Evolutionary conservation across 2,113 vertebrate species (phyloP), one percentile per base, ranked within the genome.

Genomic region (Apteryx owenii): DNA sequence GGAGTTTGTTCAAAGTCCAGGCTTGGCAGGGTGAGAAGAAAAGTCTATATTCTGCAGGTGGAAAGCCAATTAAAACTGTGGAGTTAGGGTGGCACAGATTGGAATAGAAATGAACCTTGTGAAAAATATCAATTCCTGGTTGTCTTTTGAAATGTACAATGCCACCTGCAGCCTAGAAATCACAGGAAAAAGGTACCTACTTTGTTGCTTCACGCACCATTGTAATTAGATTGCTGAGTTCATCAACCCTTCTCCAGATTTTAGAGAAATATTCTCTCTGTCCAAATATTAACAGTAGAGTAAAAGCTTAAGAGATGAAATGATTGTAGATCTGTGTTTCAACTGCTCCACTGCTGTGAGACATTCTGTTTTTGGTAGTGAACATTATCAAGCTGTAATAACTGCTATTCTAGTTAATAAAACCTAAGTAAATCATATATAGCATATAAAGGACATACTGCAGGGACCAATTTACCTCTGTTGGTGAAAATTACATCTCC

Each of bases 401-500:
- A 91, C 36, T 78, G 68, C 65, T 91, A 91, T 83, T 88, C 64
- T 80, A 68, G 68, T 66, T 91, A 89, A 85, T 83, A 95, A 94
- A 95, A 85, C 21, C 26, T 33, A 80, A 91, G 66, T 88, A 97
- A 95, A 96, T 97, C 50, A 89, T 81, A 93, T 29, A 73, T 42
- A 65, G 23, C 60, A 78, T 42, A 83, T 71, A 93, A 94, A 94
- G 60, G 60, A 31, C 71, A 88, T 87, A 53, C 62, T 95, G 48
- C 75, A 91, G 81, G 36, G 89, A 70, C 44, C 44, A 91, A 95
- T 97, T 97, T 95, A 87, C 92, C 62, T 93, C 94, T 91, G 75
- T n/a, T 89, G 93, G 84, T 88, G 81, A 92, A 95, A 97, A 95
- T 96, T 81, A 60, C 64, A 88, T 85, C 50, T 94, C 71, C 75